These are phyloP conservation scores for Diplazon laetatorius DNA, from an alignment of 2,888 invertebrate genomes.

Conservation along the genomic window DNA sequence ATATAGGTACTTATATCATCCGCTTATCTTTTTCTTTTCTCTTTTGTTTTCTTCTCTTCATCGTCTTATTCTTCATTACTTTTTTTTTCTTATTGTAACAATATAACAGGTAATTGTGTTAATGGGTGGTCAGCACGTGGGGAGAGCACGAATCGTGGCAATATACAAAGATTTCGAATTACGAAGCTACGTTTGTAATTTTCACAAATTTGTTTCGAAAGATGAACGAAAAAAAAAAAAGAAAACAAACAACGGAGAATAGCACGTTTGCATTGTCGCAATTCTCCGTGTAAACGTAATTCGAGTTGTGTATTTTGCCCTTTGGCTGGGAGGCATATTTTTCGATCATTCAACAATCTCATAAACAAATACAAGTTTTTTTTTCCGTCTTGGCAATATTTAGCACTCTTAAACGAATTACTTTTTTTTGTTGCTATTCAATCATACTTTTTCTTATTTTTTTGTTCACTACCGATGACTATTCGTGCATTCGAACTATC, in stretches of 20 bases:
- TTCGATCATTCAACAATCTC: constrained; percentile 13
- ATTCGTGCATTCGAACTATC: constrained; percentile 28
- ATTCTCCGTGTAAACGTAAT: constrained; percentile 7
- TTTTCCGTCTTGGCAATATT: constrained; percentile 6
- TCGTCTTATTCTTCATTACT: background rate
- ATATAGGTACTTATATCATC: constrained; percentile 76
- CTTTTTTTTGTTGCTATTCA: constrained; percentile 20
- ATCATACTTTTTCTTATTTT: constrained; percentile 12
- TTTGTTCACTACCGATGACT: constrained; percentile 15
- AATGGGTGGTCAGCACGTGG: constrained; percentile 56
- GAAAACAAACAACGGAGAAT: no score
- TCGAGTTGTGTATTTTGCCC: constrained; percentile 26
- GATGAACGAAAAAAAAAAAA: background rate
- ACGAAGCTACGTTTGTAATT: background rate
- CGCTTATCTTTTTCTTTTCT: constrained; percentile 62
- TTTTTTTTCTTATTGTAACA: constrained; percentile 65
- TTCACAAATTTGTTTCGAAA: background rate
- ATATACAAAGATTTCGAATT: constrained; percentile 13
- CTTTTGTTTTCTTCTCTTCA: constrained; percentile 47
- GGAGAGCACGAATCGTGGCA: constrained; percentile 47
- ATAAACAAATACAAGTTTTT: constrained; percentile 8
- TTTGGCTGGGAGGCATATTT: constrained; percentile 23
- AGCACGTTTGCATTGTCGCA: no score
- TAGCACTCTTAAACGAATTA: background rate
- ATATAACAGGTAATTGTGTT: constrained; percentile 69